Evolutionary conservation across 2,113 vertebrate genomes (phyloP).

Genomic region (Pseudopodoces humilis): DNA sequence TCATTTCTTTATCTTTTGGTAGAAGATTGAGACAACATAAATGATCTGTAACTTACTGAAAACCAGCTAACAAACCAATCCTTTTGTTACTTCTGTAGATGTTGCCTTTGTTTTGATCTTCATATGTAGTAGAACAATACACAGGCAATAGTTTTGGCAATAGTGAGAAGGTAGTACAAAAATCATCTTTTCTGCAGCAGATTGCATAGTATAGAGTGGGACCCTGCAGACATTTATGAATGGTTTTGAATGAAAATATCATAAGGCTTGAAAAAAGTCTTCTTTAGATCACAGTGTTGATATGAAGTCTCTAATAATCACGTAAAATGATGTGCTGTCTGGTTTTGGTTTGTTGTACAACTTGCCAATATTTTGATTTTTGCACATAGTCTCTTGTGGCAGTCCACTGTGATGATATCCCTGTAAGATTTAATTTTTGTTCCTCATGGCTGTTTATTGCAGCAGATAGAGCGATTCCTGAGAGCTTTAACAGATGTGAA

Average conservation of each 20-base stretch:
- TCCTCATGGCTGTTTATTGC: background rate
- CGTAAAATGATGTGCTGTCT: fast-evolving
- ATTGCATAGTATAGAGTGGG: background rate
- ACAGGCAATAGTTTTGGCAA: background rate
- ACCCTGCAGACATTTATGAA: background rate
- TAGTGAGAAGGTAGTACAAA: background rate
- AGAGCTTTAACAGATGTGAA: background rate
- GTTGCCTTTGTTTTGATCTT: background rate
- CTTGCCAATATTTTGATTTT: background rate
- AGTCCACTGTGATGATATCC: background rate
- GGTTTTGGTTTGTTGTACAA: background rate
- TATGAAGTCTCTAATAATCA: background rate
- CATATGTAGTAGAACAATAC: background rate
- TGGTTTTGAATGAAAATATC: background rate
- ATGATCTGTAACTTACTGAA: background rate
- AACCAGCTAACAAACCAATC: background rate
- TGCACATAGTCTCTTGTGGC: background rate
- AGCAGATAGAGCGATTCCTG: background rate
- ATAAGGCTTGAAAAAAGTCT: background rate
- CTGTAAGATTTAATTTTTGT: background rate
- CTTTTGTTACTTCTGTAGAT: background rate
- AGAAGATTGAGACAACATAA: background rate
- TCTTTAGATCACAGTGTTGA: background rate
- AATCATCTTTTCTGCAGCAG: background rate
- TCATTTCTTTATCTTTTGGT: background rate